phyloP scores from a whole-genome alignment of 2,888 invertebrate species.

The Smittia aterrima region DNA sequence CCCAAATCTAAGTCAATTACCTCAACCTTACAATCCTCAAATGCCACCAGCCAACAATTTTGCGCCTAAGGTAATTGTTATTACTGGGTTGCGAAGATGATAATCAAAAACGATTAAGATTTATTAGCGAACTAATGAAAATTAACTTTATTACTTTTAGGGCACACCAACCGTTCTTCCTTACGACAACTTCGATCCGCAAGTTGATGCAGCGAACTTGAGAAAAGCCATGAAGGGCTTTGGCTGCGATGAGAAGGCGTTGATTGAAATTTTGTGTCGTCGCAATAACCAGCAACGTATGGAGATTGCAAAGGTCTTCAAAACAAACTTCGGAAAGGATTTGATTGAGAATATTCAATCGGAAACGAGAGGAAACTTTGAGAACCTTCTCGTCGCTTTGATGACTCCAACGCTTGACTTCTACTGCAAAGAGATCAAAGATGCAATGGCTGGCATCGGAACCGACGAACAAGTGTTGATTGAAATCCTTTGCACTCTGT shows the following conservation, averaged over 20 bases:
- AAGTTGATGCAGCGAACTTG: conserved; percentile 74
- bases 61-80: conserved; percentile 6
- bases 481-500: conserved; percentile 83
- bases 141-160: conserved; percentile 45
- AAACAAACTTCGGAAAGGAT: conserved; percentile 60
- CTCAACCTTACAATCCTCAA: neutral
- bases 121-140: neutral
- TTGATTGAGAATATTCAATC: conserved; percentile 80
- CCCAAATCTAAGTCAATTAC: neutral
- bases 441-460: conserved; percentile 80
- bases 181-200: conserved; percentile 73
- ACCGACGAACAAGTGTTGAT: conserved; percentile 84
- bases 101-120: neutral
- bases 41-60: neutral
- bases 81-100: neutral
- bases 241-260: conserved; percentile 86
- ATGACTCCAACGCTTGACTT: conserved; percentile 82
- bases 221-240: conserved; percentile 90
- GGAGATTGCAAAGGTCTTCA: conserved; percentile 48
- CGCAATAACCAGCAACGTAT: conserved; percentile 84
- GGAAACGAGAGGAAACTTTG: conserved; percentile 86
- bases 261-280: conserved; percentile 78
- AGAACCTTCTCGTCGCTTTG: conserved; percentile 75
- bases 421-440: conserved; percentile 78
- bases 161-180: conserved; percentile 70